Evolutionary conservation across 2,888 invertebrate species (phyloP), one percentile per base, ranked within the genome.

Genomic region (Drosophila lutescens): DNA sequence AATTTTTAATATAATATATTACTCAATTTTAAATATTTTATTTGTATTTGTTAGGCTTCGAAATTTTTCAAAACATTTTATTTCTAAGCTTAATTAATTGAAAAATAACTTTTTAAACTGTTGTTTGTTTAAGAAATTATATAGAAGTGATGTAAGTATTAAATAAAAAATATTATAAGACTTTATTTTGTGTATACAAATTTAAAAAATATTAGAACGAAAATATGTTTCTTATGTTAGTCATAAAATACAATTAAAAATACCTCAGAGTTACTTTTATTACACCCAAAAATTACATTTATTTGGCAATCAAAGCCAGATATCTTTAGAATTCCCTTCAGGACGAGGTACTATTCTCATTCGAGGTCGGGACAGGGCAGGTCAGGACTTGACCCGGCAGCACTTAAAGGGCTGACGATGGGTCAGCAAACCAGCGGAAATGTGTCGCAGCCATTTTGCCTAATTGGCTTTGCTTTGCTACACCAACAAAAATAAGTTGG

Each of bases 371-470:
- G 65, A 57, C 54, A 67, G 43, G 65, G 59, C 54, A 67, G 43
- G 40, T 50, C 62, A 65, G 46, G 41, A 15, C 49, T 23, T 38
- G 67, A 20, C 44, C 32, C 23, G 47, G 15, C 47, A 23, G 41
- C 34, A 55, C 40, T 56, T 62, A 51, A 54, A 36, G 36, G 53
- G 51, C 51, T 56, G 50, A 53, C 47, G 51, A 47, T 59, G 44
- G 74, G 58, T 49, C 68, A 41, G 44, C 69, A 77, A 74, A 81
- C 82, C 86, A 84, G 86, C 86, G 85, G 80, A 84, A 85, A 85
- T 84, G 79, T 86, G 86, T 84, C 86, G 86, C 86, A 86, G 81
- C 86, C 84, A 86, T 86, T 84, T 86, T 86, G 84, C 76, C 86
- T 85, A 85, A 85, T 85, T 85, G 86, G 85, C 86, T 86, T 82